Evolutionary conservation across 2,113 vertebrate genomes (phyloP), one percentile per base, ranked within the genome.

Genomic region (Riparia riparia): DNA sequence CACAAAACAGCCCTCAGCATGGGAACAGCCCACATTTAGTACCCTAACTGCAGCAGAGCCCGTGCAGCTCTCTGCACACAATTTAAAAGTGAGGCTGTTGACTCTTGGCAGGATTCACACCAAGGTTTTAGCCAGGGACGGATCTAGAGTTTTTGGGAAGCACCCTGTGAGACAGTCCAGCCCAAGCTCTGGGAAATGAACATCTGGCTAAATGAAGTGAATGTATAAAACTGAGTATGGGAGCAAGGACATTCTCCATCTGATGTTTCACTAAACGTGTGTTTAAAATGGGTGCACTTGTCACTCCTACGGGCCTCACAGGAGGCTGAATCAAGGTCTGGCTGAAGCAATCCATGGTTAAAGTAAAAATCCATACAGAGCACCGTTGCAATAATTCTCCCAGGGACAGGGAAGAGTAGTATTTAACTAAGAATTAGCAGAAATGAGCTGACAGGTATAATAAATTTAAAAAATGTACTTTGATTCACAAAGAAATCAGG

Each of bases 41-140:
- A 41, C 26, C 42, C n/a, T 78, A 50, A n/a, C 53, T 47, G 24
- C 64, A 92, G 53, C 0, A 0, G 37, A 82, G 34, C 49, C 56
- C 0, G 0, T 70, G 45, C 29, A 51, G 18, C 21, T 47, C 3
- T 14, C 4, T 6, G 7, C 9, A 25, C 16, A 9, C 14, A 7
- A 20, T 71, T 87, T 64, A 21, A 64, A 84, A 69, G 19, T 5
- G 47, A 57, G 17, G 28, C 69, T 80, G 10, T 29, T 88, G 17
- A 32, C 41, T 45, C 71, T 45, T 37, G 17, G 15, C 25, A 42
- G n/a, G 22, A 45, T 68, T 80, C 4, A 1, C 32, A 17, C 17
- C 2, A 4, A 54, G 14, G 18, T 17, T 77, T 92, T 76, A 86
- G 15, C 14, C 41, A 85, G 17, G 17, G 79, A 15, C 17, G 24